Evolutionary conservation across 2,113 vertebrate species (phyloP), one percentile per base, ranked within the genome.

Genomic region (Heteronetta atricapilla): DNA sequence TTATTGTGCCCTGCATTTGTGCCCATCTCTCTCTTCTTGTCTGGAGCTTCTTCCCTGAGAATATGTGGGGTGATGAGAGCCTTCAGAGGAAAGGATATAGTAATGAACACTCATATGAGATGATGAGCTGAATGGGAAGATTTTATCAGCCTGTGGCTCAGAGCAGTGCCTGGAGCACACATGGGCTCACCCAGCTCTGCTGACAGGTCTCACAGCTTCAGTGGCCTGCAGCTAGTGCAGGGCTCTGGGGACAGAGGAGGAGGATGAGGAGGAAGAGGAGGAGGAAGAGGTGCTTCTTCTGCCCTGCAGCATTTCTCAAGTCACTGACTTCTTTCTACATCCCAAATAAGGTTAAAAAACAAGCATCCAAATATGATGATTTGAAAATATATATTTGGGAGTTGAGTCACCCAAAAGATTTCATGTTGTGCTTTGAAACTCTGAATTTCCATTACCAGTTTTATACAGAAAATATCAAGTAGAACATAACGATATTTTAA

Each of bases 121-220:
- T 28, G 44, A 58, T 48, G 38, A 73, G 10, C 22, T 69, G 29
- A 10, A 10, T 34, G 28, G n/a, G 40, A 59, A 69, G 70, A 55
- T 20, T 8, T 1, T 25, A 15, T 44, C 62, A 56, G 38, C 10
- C 31, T 5, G 33, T 42, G 69, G 68, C 68, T 87, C 48, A 15
- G 21, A 73, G 75, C 8, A 0, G 26, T 1, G 2, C 84, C 50
- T 40, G 0, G 5, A 67, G 69, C 17, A 0, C 60, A 8, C 2
- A 1, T 38, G 56, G 75, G 34, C 63, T 69, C 59, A 22, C 3
- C 38, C 58, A 52, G 60, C 69, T 33, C 13, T 0, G 4, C 79
- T 56, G 33, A 66, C 0, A 0, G 44, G 38, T 77, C 33, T n/a
- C 15, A 5, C 20, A 7, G 40, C 36, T 62, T 62, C 38, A 28